phyloP scores from a whole-genome alignment of 2,797 vertebrate species.

The Chelon auratus region DNA sequence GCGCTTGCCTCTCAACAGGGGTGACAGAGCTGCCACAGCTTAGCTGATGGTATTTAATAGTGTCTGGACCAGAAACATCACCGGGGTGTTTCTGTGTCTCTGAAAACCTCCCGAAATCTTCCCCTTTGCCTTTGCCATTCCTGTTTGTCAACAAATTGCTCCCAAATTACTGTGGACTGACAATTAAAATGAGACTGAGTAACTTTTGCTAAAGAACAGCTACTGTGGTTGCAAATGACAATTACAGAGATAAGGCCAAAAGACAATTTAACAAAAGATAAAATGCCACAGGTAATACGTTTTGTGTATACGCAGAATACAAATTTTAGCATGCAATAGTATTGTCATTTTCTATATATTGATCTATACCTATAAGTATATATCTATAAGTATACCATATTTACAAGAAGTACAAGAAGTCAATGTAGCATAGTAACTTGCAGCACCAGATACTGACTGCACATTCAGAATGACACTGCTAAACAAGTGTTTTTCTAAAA shows the following conservation, averaged over 20 bases:
- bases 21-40: slow-evolving; percentile 69
- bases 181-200: slow-evolving; percentile 5
- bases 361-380: too few species aligned
- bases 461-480: not conserved
- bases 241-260: not conserved
- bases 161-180: not conserved
- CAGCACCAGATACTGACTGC: not conserved
- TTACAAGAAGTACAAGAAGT: not conserved
- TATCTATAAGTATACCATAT: not conserved
- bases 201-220: not conserved
- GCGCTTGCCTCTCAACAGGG: slow-evolving; percentile 70
- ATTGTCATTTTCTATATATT: not conserved
- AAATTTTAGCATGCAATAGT: not conserved
- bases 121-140: not conserved
- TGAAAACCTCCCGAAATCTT: slow-evolving; percentile 11
- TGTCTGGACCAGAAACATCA: slow-evolving; percentile 24
- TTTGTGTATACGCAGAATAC: too few species aligned
- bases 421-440: not conserved
- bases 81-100: not conserved
- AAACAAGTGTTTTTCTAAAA: not conserved
- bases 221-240: not conserved
- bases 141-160: slow-evolving; percentile 1
- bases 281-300: not conserved
- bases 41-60: slow-evolving; percentile 60
- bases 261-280: not conserved